phyloP scores from a whole-genome alignment of 2,888 invertebrate genomes.

The Lasioglossum villosulum region DNA sequence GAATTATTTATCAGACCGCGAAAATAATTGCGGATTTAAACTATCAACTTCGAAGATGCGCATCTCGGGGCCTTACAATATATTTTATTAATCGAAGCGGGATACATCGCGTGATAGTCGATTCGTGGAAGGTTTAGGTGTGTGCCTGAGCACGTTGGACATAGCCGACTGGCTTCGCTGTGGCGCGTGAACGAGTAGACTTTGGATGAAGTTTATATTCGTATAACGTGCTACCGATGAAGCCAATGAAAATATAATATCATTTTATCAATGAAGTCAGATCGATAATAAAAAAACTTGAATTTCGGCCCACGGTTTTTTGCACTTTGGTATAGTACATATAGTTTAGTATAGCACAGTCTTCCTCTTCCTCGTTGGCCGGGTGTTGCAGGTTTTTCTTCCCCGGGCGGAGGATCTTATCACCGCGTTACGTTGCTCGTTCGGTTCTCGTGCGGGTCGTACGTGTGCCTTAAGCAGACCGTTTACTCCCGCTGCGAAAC shows the following conservation, averaged over 20 bases:
- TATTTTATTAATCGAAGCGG: background rate
- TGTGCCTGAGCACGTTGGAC: background rate
- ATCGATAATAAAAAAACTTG: no score
- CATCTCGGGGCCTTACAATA: background rate
- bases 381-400: conserved; percentile 11
- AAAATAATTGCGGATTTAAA: background rate
- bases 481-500: conserved; percentile 75
- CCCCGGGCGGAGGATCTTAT: conserved; percentile 75
- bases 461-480: conserved; percentile 72
- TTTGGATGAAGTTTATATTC: no score
- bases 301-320: background rate
- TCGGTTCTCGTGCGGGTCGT: conserved; percentile 75
- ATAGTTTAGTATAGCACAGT: background rate
- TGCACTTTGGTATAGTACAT: background rate
- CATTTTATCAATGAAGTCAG: no score
- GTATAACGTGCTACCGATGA: no score
- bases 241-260: no score
- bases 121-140: background rate
- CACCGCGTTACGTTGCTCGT: conserved; percentile 73
- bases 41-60: background rate
- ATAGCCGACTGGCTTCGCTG: background rate
- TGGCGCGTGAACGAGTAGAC: background rate
- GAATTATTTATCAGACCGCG: background rate
- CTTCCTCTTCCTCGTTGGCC: background rate
- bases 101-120: background rate